A percentile compares a stretch with the other conserved stretches of the same genome.
phyloP scores from a whole-genome alignment of 2,888 invertebrate species.

The Protula sp. region DNA sequence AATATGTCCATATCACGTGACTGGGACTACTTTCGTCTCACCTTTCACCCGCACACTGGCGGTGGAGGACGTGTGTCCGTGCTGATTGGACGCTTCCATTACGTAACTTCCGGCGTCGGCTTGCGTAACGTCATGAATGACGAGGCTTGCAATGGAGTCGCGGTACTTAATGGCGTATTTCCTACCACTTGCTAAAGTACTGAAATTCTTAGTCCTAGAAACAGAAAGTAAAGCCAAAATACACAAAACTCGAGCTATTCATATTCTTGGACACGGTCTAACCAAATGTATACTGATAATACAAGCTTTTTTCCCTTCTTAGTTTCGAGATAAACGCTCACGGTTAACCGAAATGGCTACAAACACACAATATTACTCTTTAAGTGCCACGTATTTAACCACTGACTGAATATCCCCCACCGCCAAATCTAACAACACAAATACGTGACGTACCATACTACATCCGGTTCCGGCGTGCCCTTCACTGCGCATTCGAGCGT shows the following conservation, averaged over 20 bases:
- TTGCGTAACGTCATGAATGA: conserved; percentile 57
- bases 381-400: too few relatives aligned
- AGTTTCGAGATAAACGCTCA: too few relatives aligned
- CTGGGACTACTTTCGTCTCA: too few relatives aligned
- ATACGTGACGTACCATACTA: conserved; percentile 42
- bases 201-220: conserved; percentile 24
- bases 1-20: too few relatives aligned
- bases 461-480: conserved; percentile 43
- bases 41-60: conserved; percentile 23
- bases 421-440: too few relatives aligned
- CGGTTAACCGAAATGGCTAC: too few relatives aligned
- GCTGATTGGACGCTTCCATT: conserved; percentile 27
- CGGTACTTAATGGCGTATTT: conserved; percentile 34
- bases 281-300: too few relatives aligned
- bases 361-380: too few relatives aligned
- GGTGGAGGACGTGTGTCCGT: conserved; percentile 24
- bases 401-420: too few relatives aligned
- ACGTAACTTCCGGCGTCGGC: conserved; percentile 28
- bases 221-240: neutral
- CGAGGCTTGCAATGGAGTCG: conserved; percentile 53
- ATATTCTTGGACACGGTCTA: too few relatives aligned
- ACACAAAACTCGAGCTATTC: too few relatives aligned
- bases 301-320: too few relatives aligned
- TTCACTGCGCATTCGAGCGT: conserved; percentile 45
- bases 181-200: conserved; percentile 22